phyloP scores from a whole-genome alignment of 1,140 invertebrate genomes.

The Drosophila bifasciata region DNA sequence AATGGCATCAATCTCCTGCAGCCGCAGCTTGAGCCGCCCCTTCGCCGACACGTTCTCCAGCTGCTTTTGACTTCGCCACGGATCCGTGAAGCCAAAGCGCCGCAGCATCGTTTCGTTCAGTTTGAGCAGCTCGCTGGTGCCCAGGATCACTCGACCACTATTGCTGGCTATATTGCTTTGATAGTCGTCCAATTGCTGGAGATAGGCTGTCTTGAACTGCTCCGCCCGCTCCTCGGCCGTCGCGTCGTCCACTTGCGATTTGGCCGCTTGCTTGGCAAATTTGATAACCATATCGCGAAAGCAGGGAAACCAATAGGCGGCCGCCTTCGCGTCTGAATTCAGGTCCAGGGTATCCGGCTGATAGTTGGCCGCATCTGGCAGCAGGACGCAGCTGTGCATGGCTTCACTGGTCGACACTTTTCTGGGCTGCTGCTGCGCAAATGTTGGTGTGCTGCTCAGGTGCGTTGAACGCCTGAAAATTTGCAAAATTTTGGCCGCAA shows the following conservation, averaged over 20 bases:
- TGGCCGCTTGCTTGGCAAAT: constrained; percentile 90
- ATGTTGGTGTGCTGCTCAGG: constrained; percentile 21
- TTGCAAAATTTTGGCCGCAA: constrained; percentile 43
- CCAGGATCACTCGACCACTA: constrained; percentile 84
- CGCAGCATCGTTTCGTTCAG: constrained; percentile 95
- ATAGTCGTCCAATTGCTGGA: constrained; percentile 91
- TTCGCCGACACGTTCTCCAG: constrained; percentile 87
- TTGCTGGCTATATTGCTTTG: constrained; percentile 88
- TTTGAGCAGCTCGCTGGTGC: constrained; percentile 93
- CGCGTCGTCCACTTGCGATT: constrained; percentile 89
- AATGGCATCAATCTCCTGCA: constrained; percentile 86
- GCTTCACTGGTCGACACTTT: constrained; percentile 37
- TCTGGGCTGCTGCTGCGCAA: constrained; percentile 20
- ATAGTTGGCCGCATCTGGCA: constrained; percentile 86
- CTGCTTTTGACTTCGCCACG: constrained; percentile 91
- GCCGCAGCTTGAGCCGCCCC: constrained; percentile 84
- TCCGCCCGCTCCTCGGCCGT: constrained; percentile 91
- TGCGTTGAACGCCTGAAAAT: constrained; percentile 30
- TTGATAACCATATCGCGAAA: constrained; percentile 93
- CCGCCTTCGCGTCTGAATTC: constrained; percentile 92
- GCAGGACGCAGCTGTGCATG: constrained; percentile 77
- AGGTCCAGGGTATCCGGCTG: constrained; percentile 96
- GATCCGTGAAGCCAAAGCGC: constrained; percentile 96
- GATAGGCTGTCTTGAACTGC: constrained; percentile 93
- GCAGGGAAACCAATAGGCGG: constrained; percentile 96